Evolutionary conservation across 2,888 invertebrate genomes (phyloP), one percentile per base, ranked within the genome.

Genomic region (Amphipyra berbera): DNA sequence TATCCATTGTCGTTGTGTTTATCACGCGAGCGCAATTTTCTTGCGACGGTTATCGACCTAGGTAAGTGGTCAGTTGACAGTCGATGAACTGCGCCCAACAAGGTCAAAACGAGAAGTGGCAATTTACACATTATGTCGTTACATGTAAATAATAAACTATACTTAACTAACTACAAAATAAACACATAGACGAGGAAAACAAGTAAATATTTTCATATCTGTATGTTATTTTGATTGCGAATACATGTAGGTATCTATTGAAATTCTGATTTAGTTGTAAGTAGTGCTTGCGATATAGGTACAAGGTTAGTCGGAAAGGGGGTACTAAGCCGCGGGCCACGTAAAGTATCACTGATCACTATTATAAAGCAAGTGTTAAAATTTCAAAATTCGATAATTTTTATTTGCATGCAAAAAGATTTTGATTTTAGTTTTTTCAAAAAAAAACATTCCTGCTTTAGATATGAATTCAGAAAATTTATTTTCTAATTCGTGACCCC

Each of bases 21-120:
- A 44, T 37, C 79, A 78, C 68, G 77, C 67, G 63, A 67, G 38
- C 45, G 69, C 61, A 73, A 73, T 79, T 79, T 67, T 35, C 69
- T 67, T 50, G 58, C 47, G 49, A 47, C 65, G 81, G 80, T 78
- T 72, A 84, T 79, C 69, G 82, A 81, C 84, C 83, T 61, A 53
- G 61, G 52, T 65, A 68, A 61, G 53, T 72, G 75, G 58, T 15
- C 45, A 61, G 63, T 21, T 73, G 60, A 41, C 63, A 61, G 72
- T 77, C 73, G 50, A 56, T 76, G 73, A 75, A 65, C 70, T 63
- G 49, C 47, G 49, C 38, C 56, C 14, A 47, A 45, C 73, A 73
- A 75, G 77, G 75, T 57, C 67, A 48, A 33, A 64, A 37, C 54
- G 64, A 62, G 65, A 68, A 52, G 15, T 48, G 56, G 61, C 54